phyloP scores from a whole-genome alignment of 2,888 invertebrate species.

The Cephus rjabovi region DNA sequence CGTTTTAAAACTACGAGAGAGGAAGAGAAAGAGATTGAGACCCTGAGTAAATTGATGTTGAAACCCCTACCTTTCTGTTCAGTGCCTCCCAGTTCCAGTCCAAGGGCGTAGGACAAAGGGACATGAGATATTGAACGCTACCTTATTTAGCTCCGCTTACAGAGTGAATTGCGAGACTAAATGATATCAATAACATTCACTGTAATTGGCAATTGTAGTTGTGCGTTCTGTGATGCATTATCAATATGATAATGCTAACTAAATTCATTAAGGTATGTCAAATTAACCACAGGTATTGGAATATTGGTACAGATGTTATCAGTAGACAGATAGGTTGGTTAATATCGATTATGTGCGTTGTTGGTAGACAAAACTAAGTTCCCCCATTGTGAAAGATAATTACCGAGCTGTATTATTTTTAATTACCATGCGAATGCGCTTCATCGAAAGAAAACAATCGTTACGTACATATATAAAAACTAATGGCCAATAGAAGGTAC shows the following conservation, averaged over 20 bases:
- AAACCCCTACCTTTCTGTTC: conserved; percentile 21
- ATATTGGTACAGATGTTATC: not conserved
- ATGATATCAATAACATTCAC: not conserved
- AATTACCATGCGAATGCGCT: not conserved
- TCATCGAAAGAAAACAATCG: not conserved
- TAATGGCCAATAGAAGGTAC: not conserved
- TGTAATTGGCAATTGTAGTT: not conserved
- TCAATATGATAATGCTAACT: not conserved
- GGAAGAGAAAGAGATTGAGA: conserved; percentile 13
- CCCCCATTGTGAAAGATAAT: not conserved
- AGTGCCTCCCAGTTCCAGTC: conserved; percentile 16
- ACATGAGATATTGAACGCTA: conserved; percentile 7
- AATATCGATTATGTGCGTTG: not conserved
- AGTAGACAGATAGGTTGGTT: not conserved
- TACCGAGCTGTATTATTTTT: conserved; percentile 2
- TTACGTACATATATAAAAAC: not conserved
- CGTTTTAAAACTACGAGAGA: not conserved
- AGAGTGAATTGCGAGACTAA: not conserved
- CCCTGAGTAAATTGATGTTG: conserved; percentile 28
- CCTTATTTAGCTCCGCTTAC: not conserved
- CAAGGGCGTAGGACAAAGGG: conserved; percentile 33
- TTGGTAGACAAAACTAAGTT: not conserved
- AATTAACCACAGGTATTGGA: not conserved
- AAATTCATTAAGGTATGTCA: not conserved
- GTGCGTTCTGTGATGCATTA: not conserved